Conservation (phyloP, 2,113 vertebrate genomes). For the Peromyscus polionotus region DNA sequence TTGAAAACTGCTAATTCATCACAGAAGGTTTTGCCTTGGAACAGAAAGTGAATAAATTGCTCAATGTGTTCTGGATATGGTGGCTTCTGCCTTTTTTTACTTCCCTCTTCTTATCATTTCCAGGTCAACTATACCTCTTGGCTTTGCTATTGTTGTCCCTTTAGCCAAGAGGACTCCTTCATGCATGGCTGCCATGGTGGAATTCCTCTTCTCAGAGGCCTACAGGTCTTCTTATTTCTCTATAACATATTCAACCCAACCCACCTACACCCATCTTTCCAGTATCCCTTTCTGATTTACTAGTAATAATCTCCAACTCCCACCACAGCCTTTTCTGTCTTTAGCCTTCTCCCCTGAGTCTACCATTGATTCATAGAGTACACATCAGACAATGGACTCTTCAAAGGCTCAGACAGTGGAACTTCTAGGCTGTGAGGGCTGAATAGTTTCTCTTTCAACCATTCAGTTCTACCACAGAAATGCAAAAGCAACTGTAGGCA, state of each 20-base stretch:
- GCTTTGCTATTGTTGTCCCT: background rate
- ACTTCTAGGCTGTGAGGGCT: background rate
- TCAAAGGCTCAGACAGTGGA: background rate
- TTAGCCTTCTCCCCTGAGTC: background rate
- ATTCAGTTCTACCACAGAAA: background rate
- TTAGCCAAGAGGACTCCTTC: background rate
- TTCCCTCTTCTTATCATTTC: background rate
- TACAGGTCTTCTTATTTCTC: background rate
- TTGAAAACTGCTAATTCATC: slow-evolving; percentile 79
- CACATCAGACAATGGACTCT: background rate
- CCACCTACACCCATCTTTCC: fast-evolving
- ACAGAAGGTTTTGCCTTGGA: slow-evolving; percentile 70
- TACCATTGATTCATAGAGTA: background rate
- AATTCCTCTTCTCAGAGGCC: background rate
- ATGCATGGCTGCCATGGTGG: fast-evolving
- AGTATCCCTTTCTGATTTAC: background rate
- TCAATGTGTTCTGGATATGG: background rate
- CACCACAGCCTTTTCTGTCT: fast-evolving
- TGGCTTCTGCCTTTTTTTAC: background rate
- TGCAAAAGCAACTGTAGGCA: background rate
- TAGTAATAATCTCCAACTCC: too few species aligned
- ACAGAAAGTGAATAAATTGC: slow-evolving; percentile 65
- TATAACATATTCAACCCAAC: background rate
- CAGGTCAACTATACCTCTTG: background rate
- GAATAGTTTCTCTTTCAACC: background rate